phyloP scores from a whole-genome alignment of 1,140 invertebrate species.

The Thaumetopoea pityocampa region DNA sequence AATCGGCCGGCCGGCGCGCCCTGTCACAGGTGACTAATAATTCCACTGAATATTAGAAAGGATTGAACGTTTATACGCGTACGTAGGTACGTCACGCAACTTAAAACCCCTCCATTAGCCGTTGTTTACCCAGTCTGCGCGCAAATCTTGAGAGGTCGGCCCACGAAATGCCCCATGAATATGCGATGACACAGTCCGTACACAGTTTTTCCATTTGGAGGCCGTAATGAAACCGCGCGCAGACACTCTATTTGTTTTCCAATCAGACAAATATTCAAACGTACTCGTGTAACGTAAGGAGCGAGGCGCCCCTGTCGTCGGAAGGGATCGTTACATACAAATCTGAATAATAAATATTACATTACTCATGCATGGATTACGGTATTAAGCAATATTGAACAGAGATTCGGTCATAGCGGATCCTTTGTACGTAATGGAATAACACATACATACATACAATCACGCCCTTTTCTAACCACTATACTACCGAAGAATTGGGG shows the following conservation, averaged over 20 bases:
- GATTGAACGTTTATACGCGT: constrained; percentile 37
- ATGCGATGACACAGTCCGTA: constrained; percentile 73
- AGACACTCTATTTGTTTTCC: constrained; percentile 54
- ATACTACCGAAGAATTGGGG: too few relatives aligned
- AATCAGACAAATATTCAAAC: constrained; percentile 36
- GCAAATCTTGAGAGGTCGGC: constrained; percentile 67
- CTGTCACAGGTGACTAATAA: constrained; percentile 21
- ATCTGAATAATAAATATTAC: too few relatives aligned
- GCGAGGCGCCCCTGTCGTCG: too few relatives aligned
- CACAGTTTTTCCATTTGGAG: constrained; percentile 72
- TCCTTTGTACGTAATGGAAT: too few relatives aligned
- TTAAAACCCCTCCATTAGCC: constrained; percentile 60
- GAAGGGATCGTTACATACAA: too few relatives aligned
- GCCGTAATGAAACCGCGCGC: constrained; percentile 66
- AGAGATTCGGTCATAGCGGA: too few relatives aligned
- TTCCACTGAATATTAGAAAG: constrained; percentile 34
- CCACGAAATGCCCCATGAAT: constrained; percentile 73
- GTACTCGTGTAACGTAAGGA: too few relatives aligned
- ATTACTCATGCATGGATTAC: too few relatives aligned
- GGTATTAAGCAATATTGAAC: too few relatives aligned
- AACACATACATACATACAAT: too few relatives aligned
- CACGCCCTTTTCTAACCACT: too few relatives aligned
- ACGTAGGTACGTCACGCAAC: constrained; percentile 45
- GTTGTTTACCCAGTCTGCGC: constrained; percentile 59
- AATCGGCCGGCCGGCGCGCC: constrained; percentile 9